Base-by-base conservation (phyloP, 2,888 invertebrate species). In the Fabriciana adippe region DNA sequence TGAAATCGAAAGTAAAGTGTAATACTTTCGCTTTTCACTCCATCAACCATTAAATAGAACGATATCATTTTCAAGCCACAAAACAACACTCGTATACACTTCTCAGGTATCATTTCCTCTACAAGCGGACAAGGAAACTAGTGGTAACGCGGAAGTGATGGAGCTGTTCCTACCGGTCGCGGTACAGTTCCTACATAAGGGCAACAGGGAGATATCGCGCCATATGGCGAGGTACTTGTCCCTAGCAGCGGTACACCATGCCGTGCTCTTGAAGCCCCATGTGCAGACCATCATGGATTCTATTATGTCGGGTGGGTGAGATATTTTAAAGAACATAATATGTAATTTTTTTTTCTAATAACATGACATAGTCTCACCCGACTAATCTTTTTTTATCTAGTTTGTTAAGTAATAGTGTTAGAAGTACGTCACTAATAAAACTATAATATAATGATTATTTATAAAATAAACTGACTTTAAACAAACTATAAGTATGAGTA, bases 141-240 rank as follows among this genome's bases (percentile, higher is more conserved):
- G 94, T 72, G 93, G 94, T 76, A 94, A 94, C 76, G 94, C 94
- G 74, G 92, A 89, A 68, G 93, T 94, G 45, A 97, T 97, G 97
- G 95, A 96, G 80, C 87, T 96, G 65, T 97, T 97, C 55, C 92
- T 99, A 73, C 98, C 98, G 0, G 96, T 97, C 6, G 97, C 98
- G 2, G 97, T 99, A 1, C 97, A 97, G 88, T 98, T 98, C 86
- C 90, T 99, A 62, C 96, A 97, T 79, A 97, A 97, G 83, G 97
- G 97, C 65, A 98, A 98, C 87, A 94, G 95, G 73, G 98, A 98
- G 86, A 93, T 99, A 72, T 97, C 97, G 0, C 93, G 97, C 68
- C 98, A 97, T 84, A 96, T 98, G 93, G 97, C 98, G 53, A 96
- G 97, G 62, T 99, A 99, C 86, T 93, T 99, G 62, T 98, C 98